Base-by-base conservation (phyloP, 2,797 vertebrate genomes). In the Rhabdomys pumilio region DNA sequence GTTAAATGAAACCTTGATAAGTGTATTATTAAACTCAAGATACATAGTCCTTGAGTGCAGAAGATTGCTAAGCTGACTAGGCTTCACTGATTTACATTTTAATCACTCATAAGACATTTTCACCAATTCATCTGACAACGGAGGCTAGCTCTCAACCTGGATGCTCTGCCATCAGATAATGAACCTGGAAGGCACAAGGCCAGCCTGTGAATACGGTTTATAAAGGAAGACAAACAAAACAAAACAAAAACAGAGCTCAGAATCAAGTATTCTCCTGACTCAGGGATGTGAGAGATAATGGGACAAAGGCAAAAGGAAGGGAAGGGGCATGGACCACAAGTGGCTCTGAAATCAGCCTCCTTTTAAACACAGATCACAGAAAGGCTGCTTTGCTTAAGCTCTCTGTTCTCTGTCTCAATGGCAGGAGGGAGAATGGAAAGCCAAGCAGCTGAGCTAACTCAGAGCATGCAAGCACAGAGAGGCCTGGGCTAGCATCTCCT, bases 1-100 rank as follows among this genome's bases (percentile, higher is more conserved):
- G 17, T 95, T 96, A 91, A 96, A 93, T 86, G 72, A 93, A 83
- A 92, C 75, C 80, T 95, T 94, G 96, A 85, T 96, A 96, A 95
- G 72, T 55, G 53, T 38, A n/a, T 93, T 94, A 97, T 95, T 91
- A 96, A 95, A 95, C 76, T 95, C 72, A 86, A 93, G 75, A 95
- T 86, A 91, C 76, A 96, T 69, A 82, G 86, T 77, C 41, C 38
- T 61, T 83, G 89, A 84, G n/a, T 93, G 63, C 83, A 87, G 75
- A 5, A 77, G 61, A 95, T 76, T 91, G 77, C 50, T 75, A 38
- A 91, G 65, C 55, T 82, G 61, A 47, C 31, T 91, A 69, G 17
- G 20, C 63, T 87, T 89, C 93, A 86, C 8, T 96, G 91, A 96
- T 84, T 96, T 89, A 93, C 93, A 88, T 89, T 96, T 90, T 92